Evolutionary conservation across 2,113 vertebrate genomes (phyloP), one percentile per base, ranked within the genome.

Genomic region (Gymnarchus niloticus): DNA sequence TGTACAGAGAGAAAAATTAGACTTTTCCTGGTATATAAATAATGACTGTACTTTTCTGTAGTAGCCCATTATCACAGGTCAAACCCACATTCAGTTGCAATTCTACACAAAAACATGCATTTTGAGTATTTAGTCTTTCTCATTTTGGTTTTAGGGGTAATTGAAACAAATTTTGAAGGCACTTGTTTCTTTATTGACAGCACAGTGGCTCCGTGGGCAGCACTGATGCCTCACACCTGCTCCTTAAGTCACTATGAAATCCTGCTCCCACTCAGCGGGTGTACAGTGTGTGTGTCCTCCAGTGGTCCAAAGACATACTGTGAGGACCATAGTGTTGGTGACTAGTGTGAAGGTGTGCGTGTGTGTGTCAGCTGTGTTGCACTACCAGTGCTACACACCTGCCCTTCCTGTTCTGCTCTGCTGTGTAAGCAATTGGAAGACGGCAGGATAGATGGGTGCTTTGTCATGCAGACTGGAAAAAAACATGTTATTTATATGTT

Each of bases 201-300:
- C 88, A 90, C 85, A 87, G 0, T 23, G 37, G 19, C 76, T 41
- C 41, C 0, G 0, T n/a, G 8, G 19, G 23, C 46, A n/a, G 37
- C 84, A 86, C 44, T 4, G 59, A 85, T 91, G 91, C 91, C 90
- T 92, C 91, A 91, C 57, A 83, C 46, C 87, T 49, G 21, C 76
- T 80, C 6, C 3, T 5, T 80, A 17, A 6, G 65, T 3, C 21
- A 21, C 12, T 69, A n/a, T 17, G 10, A 37, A 33, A 17, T 37
- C 28, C 10, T 69, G 25, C 17, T 65, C n/a, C n/a, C n/a, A n/a
- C n/a, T n/a, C n/a, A n/a, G n/a, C n/a, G n/a, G n/a, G n/a, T n/a
- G n/a, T n/a, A n/a, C n/a, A n/a, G n/a, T n/a, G n/a, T 10, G 28
- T 65, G 61, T 69, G 61, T 28, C 28, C 12, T 69, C 14, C 61